These are phyloP conservation scores for Pseudochirops cupreus DNA, from an alignment of 2,797 vertebrate genomes.

Conservation along the genomic window DNA sequence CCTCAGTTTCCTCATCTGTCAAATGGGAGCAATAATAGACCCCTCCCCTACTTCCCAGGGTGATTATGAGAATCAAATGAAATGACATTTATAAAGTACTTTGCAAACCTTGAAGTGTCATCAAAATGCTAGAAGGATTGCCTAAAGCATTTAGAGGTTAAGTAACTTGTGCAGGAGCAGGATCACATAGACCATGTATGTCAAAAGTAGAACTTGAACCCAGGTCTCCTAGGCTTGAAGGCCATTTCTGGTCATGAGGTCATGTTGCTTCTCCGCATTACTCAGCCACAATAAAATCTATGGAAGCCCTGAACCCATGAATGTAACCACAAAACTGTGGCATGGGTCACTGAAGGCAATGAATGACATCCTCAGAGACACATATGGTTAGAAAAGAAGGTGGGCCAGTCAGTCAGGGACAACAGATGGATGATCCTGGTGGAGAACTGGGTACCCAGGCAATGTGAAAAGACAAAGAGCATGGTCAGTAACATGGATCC, in stretches of 20 bases:
- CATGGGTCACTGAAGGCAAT: background rate
- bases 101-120: background rate
- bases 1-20: background rate
- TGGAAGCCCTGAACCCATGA: background rate
- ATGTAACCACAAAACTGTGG: background rate
- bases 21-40: background rate
- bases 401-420: background rate
- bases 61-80: background rate
- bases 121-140: background rate
- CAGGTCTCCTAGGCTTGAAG: background rate
- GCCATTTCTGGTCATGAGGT: background rate
- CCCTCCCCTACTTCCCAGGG: background rate
- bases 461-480: background rate
- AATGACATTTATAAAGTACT: background rate
- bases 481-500: background rate
- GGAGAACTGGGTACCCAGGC: background rate
- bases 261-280: background rate
- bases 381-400: background rate
- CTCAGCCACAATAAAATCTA: background rate
- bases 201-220: background rate
- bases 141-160: background rate
- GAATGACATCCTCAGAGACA: background rate
- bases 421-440: background rate
- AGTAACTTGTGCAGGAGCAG: background rate
- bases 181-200: background rate